phyloP scores from a whole-genome alignment of 92 coral and sea anemone genomes.

The Parazoanthus swiftii region DNA sequence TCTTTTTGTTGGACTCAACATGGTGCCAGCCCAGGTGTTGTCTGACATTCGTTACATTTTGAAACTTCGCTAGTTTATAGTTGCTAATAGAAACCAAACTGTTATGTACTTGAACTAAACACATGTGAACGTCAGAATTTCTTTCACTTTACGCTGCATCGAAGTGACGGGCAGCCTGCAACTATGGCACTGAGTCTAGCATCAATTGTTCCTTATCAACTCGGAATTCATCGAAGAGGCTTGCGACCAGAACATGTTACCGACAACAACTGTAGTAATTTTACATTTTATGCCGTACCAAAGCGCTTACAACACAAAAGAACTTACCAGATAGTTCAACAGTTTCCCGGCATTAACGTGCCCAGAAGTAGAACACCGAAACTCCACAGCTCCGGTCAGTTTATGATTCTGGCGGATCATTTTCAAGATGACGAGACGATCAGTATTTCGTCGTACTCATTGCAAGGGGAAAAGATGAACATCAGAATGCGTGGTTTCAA shows the following conservation, averaged over 20 bases:
- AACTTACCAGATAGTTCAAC: background rate
- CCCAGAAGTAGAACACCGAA: conserved; percentile 10
- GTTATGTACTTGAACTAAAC: conserved; percentile 7
- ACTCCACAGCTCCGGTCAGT: background rate
- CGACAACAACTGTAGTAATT: conserved; percentile 14
- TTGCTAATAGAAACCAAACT: conserved; percentile 16
- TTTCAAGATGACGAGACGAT: conserved; percentile 23
- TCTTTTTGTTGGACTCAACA: conserved; percentile 1
- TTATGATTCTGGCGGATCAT: conserved; percentile 10
- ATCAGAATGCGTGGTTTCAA: background rate
- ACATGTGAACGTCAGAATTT: background rate
- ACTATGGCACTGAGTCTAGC: conserved; percentile 17
- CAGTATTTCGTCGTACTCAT: background rate
- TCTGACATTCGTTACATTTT: background rate
- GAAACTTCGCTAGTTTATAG: background rate
- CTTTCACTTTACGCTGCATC: background rate
- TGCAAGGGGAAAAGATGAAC: conserved; percentile 36
- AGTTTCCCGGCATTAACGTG: background rate
- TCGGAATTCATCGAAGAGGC: conserved; percentile 12
- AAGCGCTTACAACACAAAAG: conserved; percentile 9
- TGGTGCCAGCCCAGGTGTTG: background rate
- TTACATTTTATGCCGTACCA: conserved; percentile 19
- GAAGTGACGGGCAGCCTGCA: background rate
- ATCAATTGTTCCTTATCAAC: background rate
- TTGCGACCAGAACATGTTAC: conserved; percentile 1